Base-by-base conservation (phyloP, 2,113 vertebrate genomes). In the Mobula birostris region DNA sequence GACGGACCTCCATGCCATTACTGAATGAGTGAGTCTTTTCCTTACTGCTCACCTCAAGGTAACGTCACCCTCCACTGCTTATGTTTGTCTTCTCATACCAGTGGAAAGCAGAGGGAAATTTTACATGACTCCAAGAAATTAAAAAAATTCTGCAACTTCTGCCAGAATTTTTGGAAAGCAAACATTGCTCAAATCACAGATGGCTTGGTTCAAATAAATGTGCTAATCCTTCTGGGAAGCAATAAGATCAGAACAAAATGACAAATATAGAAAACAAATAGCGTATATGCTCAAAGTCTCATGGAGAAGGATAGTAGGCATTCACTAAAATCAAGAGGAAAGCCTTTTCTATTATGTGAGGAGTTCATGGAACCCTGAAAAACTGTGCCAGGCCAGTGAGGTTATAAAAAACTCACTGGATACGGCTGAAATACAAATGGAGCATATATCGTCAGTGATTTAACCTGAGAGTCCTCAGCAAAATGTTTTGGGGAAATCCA, bases 1-100 rank as follows among this genome's bases (percentile, higher is more conserved):
- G 97, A 95, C 97, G 97, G 85, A 97, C 97, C 0, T 98, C 97
- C 7, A 97, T 98, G 97, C 97, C 97, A 95, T 95, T 98, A 94
- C 96, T 98, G 85, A 97, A 97, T 94, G 97, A 98, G 97, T 98
- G 96, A 98, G 97, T 97, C 94, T 7, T 85, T 61, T 58, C 1
- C 85, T 32, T 90, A 2, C 85, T 32, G 63, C 61, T 88, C 85
- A 63, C 1, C n/a, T 32, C 17, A 6, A 17, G 15, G 29, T 1
- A 32, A 24, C 1, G 58, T 88, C 61, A 12, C 61, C 61, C 61
- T 63, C 83, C 61, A 21, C 29, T 85, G 24, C 7, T 48, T 29
- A 12, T 6, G 17, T 88, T 66, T 36, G 15, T 66, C 12, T 90
- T 29, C 66, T 90, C 0, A 2, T 19, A 19, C 27, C 58, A 40